phyloP scores from a whole-genome alignment of 2,797 vertebrate species.

The Oryzias dopingdopingensis region DNA sequence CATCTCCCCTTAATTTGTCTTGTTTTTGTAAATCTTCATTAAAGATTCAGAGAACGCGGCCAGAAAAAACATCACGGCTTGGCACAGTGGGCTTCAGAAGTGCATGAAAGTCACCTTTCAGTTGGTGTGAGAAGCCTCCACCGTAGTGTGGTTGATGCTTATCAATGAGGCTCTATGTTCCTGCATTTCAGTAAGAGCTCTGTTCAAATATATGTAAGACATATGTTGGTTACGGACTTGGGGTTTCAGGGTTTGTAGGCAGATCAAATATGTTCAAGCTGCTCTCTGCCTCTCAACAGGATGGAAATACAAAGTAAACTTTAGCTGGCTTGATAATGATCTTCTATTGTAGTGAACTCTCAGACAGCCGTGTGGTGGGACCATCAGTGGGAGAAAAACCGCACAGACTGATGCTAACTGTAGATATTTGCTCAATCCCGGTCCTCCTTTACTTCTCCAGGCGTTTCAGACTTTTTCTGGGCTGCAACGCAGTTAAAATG shows the following conservation, averaged over 20 bases:
- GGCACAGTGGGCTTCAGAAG: constrained; percentile 43
- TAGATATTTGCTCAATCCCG: constrained; percentile 33
- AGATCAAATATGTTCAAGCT: constrained; percentile 28
- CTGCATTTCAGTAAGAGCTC: constrained; percentile 27
- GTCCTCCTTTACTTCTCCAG: constrained; percentile 6
- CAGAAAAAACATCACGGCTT: constrained; percentile 49
- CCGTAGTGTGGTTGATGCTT: constrained; percentile 13
- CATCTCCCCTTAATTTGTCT: constrained; percentile 26
- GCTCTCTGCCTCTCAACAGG: constrained; percentile 6
- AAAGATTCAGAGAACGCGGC: constrained; percentile 41
- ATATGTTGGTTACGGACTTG: constrained; percentile 3
- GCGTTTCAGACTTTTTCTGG: constrained; percentile 29
- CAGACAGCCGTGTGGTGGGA: constrained; percentile 40
- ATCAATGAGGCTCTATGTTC: constrained; percentile 66
- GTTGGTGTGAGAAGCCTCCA: constrained; percentile 31
- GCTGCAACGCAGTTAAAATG: constrained; percentile 33
- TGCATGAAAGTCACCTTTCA: constrained; percentile 69
- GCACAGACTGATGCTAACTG: constrained; percentile 24
- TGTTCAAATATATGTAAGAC: constrained; percentile 31
- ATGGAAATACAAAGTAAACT: constrained; percentile 40
- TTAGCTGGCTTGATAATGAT: constrained; percentile 21
- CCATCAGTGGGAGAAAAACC: constrained; percentile 22
- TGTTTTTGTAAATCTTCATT: constrained; percentile 22
- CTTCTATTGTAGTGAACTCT: constrained; percentile 19
- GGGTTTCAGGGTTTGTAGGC: constrained; percentile 8